Base-by-base conservation (phyloP, 2,888 invertebrate species). In the Synergus laeviventris region DNA sequence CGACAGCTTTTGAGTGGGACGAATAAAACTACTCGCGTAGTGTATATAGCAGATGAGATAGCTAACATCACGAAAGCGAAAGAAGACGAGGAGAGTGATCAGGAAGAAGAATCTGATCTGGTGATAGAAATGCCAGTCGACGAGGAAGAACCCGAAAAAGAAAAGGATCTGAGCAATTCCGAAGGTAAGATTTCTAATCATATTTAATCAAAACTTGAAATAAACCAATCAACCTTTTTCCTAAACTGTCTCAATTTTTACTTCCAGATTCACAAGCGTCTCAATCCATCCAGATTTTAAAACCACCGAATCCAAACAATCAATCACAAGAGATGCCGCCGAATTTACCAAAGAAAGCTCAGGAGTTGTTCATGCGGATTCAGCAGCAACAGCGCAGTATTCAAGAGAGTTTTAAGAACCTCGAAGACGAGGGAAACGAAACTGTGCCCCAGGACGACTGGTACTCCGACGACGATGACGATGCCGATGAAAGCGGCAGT, bases 381-480 rank as follows among this genome's bases (percentile, higher is more conserved):
- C 94, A 94, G 82, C 94, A 94, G 66, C 94, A 94, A 79, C 94
- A 94, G 83, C 91, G 93, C 77, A 92, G 87, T 3, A 89, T 89
- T 8, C 87, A 87, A 39, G 90, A 91, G 54, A 91, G 90, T 80
- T 88, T 87, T 39, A 87, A 93, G 77, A 92, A 92, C 73, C 86
- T 91, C 74, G 91, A 91, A 76, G 88, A 89, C 3, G 89, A 91
- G 61, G 74, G 81, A 3, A 82, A 16, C 4, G 80, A 80, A 75
- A 86, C 84, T 21, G 86, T 86, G 74, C 86, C 89, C 76, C 89
- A 91, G 61, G 91, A 92, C 76, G 94, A 95, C 90, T 96, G 96
- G 95, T 96, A 96, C 87, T 96, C 96, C 1, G 96, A 96, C 87
- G 96, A 96, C 85, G 95, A 95, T 78, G 92, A 92, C 24, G 88